Base-by-base conservation (phyloP, 2,888 invertebrate genomes). In the Meganola albula region DNA sequence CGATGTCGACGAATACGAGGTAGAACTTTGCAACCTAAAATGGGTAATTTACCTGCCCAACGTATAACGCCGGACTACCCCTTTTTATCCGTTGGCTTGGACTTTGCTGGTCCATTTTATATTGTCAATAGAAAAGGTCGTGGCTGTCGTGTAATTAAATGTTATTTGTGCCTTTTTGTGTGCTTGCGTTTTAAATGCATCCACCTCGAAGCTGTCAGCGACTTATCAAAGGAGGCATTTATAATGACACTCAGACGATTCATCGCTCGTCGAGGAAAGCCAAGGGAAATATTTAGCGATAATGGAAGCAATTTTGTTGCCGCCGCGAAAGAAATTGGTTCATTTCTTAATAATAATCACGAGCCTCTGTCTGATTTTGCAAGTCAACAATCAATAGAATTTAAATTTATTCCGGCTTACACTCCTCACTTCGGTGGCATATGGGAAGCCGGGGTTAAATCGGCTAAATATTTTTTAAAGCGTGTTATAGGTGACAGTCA, bases 91-190 rank as follows among this genome's bases (percentile, higher is more conserved):
- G 29, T 29, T 13, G 39, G 34, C 4, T 2, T 39, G 2, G 34
- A 39, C 13, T 39, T 35, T 24, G 39, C 39, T 8, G 34, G 32
- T 3, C 35, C 39, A 2, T 39, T 39, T 11, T 34, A 12, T 10
- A 39, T 39, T 3, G 1, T 34, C 4, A 31, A 34, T n/a, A 22
- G 31, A 8, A 39, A 34, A 10, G 38, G 34, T 1, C 31, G 34
- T 3, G 38, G 30, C 1, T 4, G 29, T 13, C 26, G 29, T 2
- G 1, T 33, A 4, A 4, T 34, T 1, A 38, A 38, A 24, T 30
- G 37, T 22, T 37, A 37, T 11, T 18, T 37, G n/a, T 33, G 33
- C 5, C 6, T 33, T 1, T 34, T 38, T 21, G 26, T 37, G 3
- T 37, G 40, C 6, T 4, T 40, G 1, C 24, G 31, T 9, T 37